Base-by-base conservation (phyloP, 2,888 invertebrate genomes). In the Luperina testacea region DNA sequence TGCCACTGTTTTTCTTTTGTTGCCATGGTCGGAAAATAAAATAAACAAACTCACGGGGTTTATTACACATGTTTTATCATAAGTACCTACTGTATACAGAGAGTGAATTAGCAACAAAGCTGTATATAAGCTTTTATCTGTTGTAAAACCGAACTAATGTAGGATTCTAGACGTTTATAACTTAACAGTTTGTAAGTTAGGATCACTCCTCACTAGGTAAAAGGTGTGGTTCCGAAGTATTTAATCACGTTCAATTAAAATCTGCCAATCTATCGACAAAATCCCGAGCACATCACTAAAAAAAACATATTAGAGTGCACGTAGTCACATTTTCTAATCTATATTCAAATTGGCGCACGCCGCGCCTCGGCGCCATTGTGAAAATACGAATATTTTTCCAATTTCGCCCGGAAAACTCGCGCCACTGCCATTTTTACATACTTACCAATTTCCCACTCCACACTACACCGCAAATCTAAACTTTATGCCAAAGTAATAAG, bases 281-380 rank as follows among this genome's bases (percentile, higher is more conserved):
- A 17, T 42, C 9, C 13, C 1, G 24, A 65, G 72, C 84, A 81
- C 94, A 90, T 81, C 95, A 80, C 95, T 94, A 92, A 70, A 86
- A 77, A 92, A 93, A 94, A 93, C 94, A 95, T 95, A 95, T 95
- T 95, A 95, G 94, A 95, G 92, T 93, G 94, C 93, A 94, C 93
- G 94, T 93, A 95, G 94, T 95, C 95, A 95, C 95, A 96, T 95
- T 95, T 96, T 96, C 95, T 95, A 96, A 96, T 96, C 96, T 96
- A 96, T 95, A 96, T 96, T 96, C 96, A 96, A 96, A 96, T 96
- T 96, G 96, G 94, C 94, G 95, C 92, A 91, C 91, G 90, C 89
- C 91, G 91, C 87, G 92, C 93, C 91, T 92, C 91, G 93, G 90
- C 93, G 93, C 95, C 94, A 94, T 95, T 94, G 95, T 95, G 94